A percentile compares a stretch with the other conserved stretches of the same genome.
Conservation (phyloP, 2,888 invertebrate species). For the Panorpa germanica region DNA sequence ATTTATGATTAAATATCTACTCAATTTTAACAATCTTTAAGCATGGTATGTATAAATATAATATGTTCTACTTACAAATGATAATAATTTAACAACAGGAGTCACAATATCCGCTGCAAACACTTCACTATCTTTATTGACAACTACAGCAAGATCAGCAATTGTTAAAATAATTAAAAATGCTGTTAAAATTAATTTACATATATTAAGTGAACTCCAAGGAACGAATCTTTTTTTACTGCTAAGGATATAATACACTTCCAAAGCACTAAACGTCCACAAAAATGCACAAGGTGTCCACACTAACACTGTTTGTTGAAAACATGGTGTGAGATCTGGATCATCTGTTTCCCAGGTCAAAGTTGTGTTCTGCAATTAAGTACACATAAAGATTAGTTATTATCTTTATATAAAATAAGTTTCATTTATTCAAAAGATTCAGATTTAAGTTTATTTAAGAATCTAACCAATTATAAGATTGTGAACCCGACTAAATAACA, state of each 20-base stretch:
- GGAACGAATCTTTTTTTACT: conserved; percentile 65
- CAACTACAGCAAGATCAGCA: conserved; percentile 43
- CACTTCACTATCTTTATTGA: conserved; percentile 31
- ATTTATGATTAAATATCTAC: conserved; percentile 6
- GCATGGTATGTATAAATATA: too few species aligned
- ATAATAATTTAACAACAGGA: conserved; percentile 56
- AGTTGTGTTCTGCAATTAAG: conserved; percentile 46
- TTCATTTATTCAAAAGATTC: too few species aligned
- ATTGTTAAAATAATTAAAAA: conserved; percentile 45
- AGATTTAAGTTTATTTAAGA: too few species aligned
- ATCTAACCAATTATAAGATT: too few species aligned
- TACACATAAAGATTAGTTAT: conserved; percentile 10
- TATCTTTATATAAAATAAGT: too few species aligned
- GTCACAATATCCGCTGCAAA: conserved; percentile 56
- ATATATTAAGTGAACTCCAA: conserved; percentile 51
- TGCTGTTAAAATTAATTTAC: conserved; percentile 45
- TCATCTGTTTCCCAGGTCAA: conserved; percentile 62
- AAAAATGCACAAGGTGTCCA: conserved; percentile 80
- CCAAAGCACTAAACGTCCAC: conserved; percentile 57
- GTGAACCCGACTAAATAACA: too few species aligned
- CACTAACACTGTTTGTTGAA: conserved; percentile 74
- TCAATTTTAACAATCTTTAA: conserved; percentile 5
- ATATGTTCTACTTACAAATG: conserved; percentile 79
- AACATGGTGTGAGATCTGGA: conserved; percentile 80
- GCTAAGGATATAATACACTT: conserved; percentile 52